Evolutionary conservation across 2,797 vertebrate species (phyloP), one percentile per base, ranked within the genome.

Genomic region (Sebastolobus altivelis): DNA sequence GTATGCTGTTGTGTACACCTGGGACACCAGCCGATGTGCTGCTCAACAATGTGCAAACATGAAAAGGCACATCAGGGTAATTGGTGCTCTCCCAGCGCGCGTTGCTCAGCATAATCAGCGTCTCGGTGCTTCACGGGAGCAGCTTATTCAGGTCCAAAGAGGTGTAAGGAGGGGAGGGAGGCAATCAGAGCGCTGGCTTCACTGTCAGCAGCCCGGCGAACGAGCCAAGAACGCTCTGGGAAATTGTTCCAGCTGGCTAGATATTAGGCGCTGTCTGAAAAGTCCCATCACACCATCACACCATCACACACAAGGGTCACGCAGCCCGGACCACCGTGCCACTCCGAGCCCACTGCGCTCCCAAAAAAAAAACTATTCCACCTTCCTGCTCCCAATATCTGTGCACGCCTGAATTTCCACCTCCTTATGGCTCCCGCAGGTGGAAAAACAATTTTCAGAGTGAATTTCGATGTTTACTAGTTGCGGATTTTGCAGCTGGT

Each of bases 11-110:
- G 60, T 61, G 80, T 62, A 65, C 86, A 79, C 69, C 77, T 72
- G 84, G 81, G 86, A 87, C 79, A 35, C 54, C 76, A 37, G 77
- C 69, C 68, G n/a, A 46, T 75, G 83, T 71, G 77, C 87, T 56
- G 72, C 68, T 86, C 88, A 84, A 91, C 91, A 89, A 86, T 86
- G 83, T 92, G 77, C 88, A 93, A 91, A 93, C 92, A 92, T 76
- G 87, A 90, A 90, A 91, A 92, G 83, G 87, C 87, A 90, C 84
- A 87, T 88, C 81, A 75, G 87, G 87, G 90, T 93, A 92, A 94
- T 91, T 93, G 90, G 84, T 87, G 87, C 79, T 82, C 74, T 90
- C 85, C 88, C 86, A 85, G 86, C 84, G 75, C 68, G 74, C 82
- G 46, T 77, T 86, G 83, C 86, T 84, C 85, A 75, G 89, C 87